A percentile compares a stretch with the other conserved stretches of the same genome.
Conservation (phyloP, 2,113 vertebrate genomes). For the Antechinus stuartii region DNA sequence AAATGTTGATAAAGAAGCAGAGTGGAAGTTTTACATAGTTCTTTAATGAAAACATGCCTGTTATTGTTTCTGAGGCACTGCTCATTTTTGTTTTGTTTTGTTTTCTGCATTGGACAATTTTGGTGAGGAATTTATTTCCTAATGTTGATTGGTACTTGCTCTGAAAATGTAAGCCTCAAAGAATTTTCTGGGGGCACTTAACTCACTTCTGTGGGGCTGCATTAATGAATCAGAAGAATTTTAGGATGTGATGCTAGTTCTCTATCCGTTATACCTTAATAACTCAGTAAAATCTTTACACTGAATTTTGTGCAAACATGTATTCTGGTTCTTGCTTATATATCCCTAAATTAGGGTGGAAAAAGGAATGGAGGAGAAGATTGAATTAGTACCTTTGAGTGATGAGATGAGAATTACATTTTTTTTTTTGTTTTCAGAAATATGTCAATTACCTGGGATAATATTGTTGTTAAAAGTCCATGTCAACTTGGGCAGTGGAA, state of each 20-base stretch:
- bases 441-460: slow-evolving; percentile 89
- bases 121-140: neutral
- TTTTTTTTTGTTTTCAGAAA: slow-evolving; percentile 10
- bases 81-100: too few relatives aligned
- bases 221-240: neutral
- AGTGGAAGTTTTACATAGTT: neutral
- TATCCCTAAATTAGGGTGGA: neutral
- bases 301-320: neutral
- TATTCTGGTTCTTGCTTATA: neutral
- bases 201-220: neutral
- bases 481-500: slow-evolving; percentile 91
- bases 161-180: neutral
- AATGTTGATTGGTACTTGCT: neutral
- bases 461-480: slow-evolving; percentile 97
- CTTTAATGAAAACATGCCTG: neutral
- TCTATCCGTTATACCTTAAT: neutral
- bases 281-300: neutral
- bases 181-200: neutral
- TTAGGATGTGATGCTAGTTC: neutral
- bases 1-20: neutral
- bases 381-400: neutral
- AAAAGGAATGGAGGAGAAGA: neutral
- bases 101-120: neutral
- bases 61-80: neutral
- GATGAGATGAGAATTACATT: neutral